These are phyloP conservation scores for Brenthis daphne DNA, from an alignment of 2,888 invertebrate genomes.

Conservation along the genomic window DNA sequence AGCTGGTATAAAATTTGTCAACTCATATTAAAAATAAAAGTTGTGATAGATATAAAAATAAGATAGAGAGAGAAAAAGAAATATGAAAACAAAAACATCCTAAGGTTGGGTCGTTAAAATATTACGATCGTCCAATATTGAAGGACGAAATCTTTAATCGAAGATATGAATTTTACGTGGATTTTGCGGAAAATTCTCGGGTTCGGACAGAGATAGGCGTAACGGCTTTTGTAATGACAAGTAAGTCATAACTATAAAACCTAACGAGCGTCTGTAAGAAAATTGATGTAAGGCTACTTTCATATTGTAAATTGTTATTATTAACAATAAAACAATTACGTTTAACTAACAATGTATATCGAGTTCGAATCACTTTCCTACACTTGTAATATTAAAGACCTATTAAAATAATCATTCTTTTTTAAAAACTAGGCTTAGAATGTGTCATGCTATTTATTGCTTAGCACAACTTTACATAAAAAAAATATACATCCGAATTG, in stretches of 20 bases:
- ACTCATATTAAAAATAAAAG: too few relatives aligned
- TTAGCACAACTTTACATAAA: too few relatives aligned
- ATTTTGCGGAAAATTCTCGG: constrained; percentile 62
- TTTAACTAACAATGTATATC: too few relatives aligned
- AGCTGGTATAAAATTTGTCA: too few relatives aligned
- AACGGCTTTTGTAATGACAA: constrained; percentile 23
- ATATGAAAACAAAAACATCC: constrained; percentile 59
- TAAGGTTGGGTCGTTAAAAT: constrained; percentile 75
- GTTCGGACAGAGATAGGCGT: constrained; percentile 35
- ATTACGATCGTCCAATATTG: constrained; percentile 78
- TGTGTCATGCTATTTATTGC: too few relatives aligned
- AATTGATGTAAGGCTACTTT: neutral
- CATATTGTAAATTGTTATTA: neutral
- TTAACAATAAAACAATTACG: neutral
- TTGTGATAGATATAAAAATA: too few relatives aligned
- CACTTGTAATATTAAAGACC: too few relatives aligned
- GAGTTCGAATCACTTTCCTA: too few relatives aligned
- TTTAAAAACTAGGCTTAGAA: too few relatives aligned
- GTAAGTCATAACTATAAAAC: constrained; percentile 20
- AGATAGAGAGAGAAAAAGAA: too few relatives aligned
- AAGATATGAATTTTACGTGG: constrained; percentile 52
- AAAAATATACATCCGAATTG: too few relatives aligned
- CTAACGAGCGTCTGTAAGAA: constrained; percentile 5
- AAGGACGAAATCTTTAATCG: constrained; percentile 77
- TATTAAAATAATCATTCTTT: too few relatives aligned